Conservation (phyloP, 2,888 invertebrate species). For the Drosophila testacea region DNA sequence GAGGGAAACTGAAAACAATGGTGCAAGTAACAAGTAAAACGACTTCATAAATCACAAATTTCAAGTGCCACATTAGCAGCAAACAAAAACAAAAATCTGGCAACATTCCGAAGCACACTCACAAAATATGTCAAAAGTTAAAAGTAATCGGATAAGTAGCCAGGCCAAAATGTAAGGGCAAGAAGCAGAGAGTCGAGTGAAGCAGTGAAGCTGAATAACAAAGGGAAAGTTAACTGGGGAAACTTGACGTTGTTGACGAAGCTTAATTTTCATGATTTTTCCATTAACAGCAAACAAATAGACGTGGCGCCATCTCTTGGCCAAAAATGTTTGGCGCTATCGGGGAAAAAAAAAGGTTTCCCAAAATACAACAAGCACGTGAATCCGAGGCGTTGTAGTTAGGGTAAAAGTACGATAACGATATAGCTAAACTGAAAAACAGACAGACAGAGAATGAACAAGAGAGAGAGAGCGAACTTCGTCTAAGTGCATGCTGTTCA, state of each 20-base stretch:
- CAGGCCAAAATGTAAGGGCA: constrained; percentile 26
- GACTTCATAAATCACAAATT: constrained; percentile 60
- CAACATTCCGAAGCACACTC: constrained; percentile 59
- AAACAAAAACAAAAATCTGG: constrained; percentile 58
- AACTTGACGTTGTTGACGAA: constrained; percentile 42
- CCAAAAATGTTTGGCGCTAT: constrained; percentile 33
- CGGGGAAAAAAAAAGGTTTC: constrained; percentile 44
- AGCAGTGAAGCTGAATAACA: constrained; percentile 34
- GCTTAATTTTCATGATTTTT: constrained; percentile 66
- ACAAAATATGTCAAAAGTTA: constrained; percentile 67
- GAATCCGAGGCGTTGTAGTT: constrained; percentile 51
- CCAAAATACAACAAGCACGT: constrained; percentile 53
- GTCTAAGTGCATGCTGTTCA: constrained; percentile 5
- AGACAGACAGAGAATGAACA: constrained; percentile 12
- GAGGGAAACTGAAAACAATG: constrained; percentile 36
- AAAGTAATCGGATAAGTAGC: constrained; percentile 66
- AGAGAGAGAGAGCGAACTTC: constrained; percentile 8
- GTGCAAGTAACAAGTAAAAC: constrained; percentile 23
- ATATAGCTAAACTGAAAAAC: constrained; percentile 22
- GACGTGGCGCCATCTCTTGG: constrained; percentile 51
- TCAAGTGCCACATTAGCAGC: constrained; percentile 29
- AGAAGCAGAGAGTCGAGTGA: constrained; percentile 1
- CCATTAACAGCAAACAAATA: constrained; percentile 46
- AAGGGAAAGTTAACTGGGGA: constrained; percentile 60
- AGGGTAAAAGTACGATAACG: constrained; percentile 59